Conservation (phyloP, 2,113 vertebrate genomes). For the Morone saxatilis region DNA sequence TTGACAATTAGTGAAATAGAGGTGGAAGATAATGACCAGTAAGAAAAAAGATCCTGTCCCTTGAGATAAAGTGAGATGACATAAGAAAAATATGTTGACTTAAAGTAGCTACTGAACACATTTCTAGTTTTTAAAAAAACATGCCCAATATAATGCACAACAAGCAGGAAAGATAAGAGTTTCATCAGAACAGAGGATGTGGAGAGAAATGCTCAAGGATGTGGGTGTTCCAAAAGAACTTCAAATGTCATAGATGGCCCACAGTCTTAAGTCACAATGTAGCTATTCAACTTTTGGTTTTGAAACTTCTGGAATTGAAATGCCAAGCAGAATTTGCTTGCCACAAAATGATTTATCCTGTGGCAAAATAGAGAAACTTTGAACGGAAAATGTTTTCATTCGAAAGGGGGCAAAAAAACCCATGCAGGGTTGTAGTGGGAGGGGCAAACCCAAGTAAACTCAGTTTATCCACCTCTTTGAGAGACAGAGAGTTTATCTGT, state of each 20-base stretch:
- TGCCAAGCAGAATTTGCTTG: neutral
- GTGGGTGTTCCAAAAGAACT: constrained; percentile 24
- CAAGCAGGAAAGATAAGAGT: neutral
- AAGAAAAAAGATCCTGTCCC: neutral
- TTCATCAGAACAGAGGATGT: constrained; percentile 21
- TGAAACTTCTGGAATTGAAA: neutral
- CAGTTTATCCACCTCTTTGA: too few species aligned
- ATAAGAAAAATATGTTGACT: neutral
- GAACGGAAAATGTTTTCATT: neutral
- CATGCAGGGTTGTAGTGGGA: too few species aligned
- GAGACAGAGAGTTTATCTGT: too few species aligned
- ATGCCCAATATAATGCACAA: too few species aligned
- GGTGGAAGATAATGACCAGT: neutral
- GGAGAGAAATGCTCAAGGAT: constrained; percentile 14
- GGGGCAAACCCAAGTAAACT: too few species aligned
- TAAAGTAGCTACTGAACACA: neutral
- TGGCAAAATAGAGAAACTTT: neutral
- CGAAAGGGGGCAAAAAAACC: neutral
- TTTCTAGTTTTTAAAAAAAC: neutral
- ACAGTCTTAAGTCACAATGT: constrained; percentile 28
- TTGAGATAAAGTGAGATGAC: neutral
- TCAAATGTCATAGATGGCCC: constrained; percentile 37
- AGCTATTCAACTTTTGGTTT: neutral
- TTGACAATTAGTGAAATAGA: neutral
- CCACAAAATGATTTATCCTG: neutral